Evolutionary conservation across 2,888 invertebrate genomes (phyloP).

Genomic region (Alloscopus bannaensis): DNA sequence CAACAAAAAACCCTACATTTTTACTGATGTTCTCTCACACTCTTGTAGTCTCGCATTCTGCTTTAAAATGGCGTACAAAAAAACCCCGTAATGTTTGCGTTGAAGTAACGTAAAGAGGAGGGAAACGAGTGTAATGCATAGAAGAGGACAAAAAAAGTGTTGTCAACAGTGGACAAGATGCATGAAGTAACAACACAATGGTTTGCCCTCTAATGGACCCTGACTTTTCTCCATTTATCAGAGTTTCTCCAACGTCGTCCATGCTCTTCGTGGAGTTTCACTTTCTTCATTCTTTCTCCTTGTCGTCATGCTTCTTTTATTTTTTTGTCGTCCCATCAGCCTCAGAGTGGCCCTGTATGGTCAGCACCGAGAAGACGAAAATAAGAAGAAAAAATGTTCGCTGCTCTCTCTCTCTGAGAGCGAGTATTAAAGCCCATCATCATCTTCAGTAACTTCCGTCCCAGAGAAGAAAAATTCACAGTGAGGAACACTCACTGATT

Average conservation of each 20-base stretch:
- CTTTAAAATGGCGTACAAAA: no score
- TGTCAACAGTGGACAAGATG: constrained; percentile 12
- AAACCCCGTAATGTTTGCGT: background rate
- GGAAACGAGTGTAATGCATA: background rate
- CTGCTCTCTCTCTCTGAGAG: background rate
- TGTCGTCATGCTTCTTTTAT: no score
- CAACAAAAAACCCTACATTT: no score
- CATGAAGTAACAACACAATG: constrained; percentile 24
- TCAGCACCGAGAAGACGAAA: constrained; percentile 18
- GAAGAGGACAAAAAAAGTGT: background rate
- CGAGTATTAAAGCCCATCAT: constrained; percentile 6
- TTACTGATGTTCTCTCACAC: no score
- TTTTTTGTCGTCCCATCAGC: no score
- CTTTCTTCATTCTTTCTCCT: no score
- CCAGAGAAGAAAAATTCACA: background rate
- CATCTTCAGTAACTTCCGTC: constrained; percentile 22
- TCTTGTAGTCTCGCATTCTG: no score
- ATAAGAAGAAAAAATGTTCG: constrained; percentile 1
- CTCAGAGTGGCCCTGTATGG: constrained; percentile 26
- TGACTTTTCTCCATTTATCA: constrained; percentile 65
- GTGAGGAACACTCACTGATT: constrained; percentile 12
- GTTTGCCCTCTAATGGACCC: constrained; percentile 56
- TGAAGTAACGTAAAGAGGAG: no score
- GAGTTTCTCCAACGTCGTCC: constrained; percentile 37
- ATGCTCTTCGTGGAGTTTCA: constrained; percentile 31